Conservation (phyloP, 2,797 vertebrate genomes). For the Hypotaenidia okinawae region DNA sequence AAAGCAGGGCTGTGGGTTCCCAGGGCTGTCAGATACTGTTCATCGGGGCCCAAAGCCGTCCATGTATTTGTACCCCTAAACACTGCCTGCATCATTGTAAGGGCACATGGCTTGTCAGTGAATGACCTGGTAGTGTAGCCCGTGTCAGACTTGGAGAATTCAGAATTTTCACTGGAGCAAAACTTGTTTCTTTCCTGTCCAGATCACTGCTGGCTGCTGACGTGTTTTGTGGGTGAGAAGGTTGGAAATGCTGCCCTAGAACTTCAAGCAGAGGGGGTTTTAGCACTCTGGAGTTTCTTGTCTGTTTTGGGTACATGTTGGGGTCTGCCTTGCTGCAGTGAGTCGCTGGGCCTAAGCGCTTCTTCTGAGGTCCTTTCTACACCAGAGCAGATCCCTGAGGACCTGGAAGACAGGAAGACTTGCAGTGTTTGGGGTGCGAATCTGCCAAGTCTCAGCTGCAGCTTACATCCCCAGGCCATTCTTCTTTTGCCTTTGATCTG, state of each 20-base stretch:
- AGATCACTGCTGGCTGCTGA: neutral
- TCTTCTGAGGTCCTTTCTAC: neutral
- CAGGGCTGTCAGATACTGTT: neutral
- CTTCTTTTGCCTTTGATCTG: neutral
- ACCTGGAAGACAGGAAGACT: neutral
- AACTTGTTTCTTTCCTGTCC: neutral
- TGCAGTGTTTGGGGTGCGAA: neutral
- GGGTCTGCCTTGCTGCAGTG: neutral
- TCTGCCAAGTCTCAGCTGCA: neutral
- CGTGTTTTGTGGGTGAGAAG: neutral
- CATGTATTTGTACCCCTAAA: neutral
- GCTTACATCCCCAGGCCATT: neutral
- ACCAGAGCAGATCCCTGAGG: neutral
- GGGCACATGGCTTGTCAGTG: neutral
- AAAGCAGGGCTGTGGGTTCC: neutral
- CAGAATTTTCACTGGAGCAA: neutral
- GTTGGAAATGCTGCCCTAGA: neutral
- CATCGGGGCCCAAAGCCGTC: neutral
- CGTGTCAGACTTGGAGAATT: neutral
- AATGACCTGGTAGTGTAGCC: neutral
- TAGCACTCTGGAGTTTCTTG: accelerated
- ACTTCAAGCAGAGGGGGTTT: neutral
- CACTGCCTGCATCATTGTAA: neutral
- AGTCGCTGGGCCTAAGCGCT: neutral
- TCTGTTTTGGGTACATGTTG: neutral